Percentiles rank a stretch among this genome's conserved stretches.
Conservation (phyloP, 2,113 vertebrate species). For the Nyctibius bracteatus region DNA sequence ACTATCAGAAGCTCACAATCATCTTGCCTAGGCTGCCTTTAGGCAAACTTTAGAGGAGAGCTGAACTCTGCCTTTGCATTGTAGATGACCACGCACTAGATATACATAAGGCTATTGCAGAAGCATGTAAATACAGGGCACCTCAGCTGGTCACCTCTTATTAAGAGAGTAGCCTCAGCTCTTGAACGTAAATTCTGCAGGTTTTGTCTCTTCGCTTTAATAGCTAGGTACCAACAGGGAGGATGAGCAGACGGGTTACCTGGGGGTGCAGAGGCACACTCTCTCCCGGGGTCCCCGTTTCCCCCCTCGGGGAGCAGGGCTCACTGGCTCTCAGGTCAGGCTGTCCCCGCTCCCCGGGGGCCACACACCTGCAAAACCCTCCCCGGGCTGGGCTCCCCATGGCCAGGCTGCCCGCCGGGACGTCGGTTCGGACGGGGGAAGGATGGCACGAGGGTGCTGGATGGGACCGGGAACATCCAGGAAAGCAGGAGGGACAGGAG, state of each 20-base stretch:
- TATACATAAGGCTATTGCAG: not conserved
- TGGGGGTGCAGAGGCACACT: not conserved
- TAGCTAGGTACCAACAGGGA: not conserved
- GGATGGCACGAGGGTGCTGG: not conserved
- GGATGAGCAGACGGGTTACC: not conserved
- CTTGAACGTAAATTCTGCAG: rapidly evolving
- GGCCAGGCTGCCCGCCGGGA: not conserved
- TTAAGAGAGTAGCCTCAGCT: not conserved
- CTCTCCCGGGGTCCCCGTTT: rapidly evolving
- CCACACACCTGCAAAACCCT: not conserved
- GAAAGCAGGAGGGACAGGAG: not conserved
- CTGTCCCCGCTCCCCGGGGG: not conserved
- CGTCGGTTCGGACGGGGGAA: not conserved
- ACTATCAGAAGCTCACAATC: not conserved
- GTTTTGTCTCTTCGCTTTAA: not conserved
- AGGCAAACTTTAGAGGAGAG: not conserved
- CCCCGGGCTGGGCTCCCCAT: not conserved
- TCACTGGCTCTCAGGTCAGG: not conserved
- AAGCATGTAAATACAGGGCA: not conserved
- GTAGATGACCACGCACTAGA: not conserved
- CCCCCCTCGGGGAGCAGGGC: rapidly evolving
- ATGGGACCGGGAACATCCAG: not conserved
- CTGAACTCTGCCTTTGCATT: not conserved
- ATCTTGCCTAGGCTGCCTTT: not conserved
- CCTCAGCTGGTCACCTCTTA: not conserved